Evolutionary conservation across 1,140 invertebrate genomes (phyloP).

Genomic region (Ips nitidus): DNA sequence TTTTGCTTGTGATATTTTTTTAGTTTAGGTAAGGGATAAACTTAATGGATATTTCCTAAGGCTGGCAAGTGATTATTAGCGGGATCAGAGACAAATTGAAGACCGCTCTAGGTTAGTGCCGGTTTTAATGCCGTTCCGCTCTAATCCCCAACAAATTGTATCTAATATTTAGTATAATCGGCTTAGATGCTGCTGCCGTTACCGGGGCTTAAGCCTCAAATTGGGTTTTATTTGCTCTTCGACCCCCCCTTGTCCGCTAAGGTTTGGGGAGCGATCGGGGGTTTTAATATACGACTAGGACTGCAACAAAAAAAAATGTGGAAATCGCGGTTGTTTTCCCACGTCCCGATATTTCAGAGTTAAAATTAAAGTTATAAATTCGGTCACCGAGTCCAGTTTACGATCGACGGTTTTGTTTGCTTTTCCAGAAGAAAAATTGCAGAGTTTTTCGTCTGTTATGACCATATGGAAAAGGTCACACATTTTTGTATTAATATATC

Average conservation of each 20-base stretch:
- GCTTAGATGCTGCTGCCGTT: slow-evolving; percentile 39
- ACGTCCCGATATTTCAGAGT: background rate
- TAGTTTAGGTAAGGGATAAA: too few species aligned
- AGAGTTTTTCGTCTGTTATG: too few species aligned
- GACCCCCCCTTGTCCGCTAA: background rate
- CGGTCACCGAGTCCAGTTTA: too few species aligned
- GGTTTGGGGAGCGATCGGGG: background rate
- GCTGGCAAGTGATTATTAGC: slow-evolving; percentile 41
- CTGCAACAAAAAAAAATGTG: background rate
- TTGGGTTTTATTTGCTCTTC: slow-evolving; percentile 28
- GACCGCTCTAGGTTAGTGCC: slow-evolving; percentile 35
- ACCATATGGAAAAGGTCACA: too few species aligned
- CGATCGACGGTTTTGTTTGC: too few species aligned
- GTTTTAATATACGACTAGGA: background rate
- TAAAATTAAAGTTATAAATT: too few species aligned
- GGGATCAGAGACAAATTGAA: slow-evolving; percentile 45
- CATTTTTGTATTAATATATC: too few species aligned
- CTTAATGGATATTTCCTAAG: slow-evolving; percentile 1
- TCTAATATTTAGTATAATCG: slow-evolving; percentile 51
- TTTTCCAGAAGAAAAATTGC: too few species aligned
- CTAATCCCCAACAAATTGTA: slow-evolving; percentile 50
- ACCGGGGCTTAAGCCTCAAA: slow-evolving; percentile 23
- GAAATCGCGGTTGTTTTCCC: background rate
- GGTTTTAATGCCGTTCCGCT: slow-evolving; percentile 31
- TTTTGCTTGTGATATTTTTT: too few species aligned